A percentile compares a stretch with the other conserved stretches of the same genome.
These are phyloP conservation scores for Dipodomys spectabilis DNA, from an alignment of 2,113 vertebrate species.

Conservation along the genomic window DNA sequence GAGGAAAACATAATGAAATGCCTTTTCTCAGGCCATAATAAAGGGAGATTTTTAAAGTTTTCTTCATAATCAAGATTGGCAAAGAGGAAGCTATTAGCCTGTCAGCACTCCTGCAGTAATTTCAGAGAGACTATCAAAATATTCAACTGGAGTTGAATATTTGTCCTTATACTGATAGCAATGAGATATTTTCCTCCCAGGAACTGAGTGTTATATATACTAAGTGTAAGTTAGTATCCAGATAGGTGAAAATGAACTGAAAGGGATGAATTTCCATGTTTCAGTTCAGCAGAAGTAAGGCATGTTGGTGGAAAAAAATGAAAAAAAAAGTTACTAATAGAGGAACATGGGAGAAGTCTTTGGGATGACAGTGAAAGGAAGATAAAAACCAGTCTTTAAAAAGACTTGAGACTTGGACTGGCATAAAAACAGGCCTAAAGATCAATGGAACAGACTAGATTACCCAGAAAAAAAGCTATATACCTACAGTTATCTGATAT, in stretches of 20 bases:
- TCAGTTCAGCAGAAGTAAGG: not conserved
- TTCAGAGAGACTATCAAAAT: not conserved
- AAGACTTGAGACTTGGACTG: too few species aligned
- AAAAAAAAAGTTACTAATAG: not conserved
- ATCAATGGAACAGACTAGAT: too few species aligned
- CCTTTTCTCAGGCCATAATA: not conserved
- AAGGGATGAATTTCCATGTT: not conserved
- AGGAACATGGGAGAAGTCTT: not conserved
- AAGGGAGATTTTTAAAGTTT: not conserved
- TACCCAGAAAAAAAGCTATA: too few species aligned
- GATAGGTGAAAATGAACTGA: not conserved
- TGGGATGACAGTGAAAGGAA: not conserved
- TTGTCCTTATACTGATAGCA: not conserved
- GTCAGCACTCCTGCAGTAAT: not conserved
- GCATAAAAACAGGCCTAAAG: too few species aligned
- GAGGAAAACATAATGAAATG: not conserved
- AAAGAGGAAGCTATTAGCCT: not conserved
- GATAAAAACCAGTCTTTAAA: not conserved
- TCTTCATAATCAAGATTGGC: not conserved
- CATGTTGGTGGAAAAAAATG: not conserved
- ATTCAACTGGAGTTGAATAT: not conserved
- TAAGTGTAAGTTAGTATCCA: not conserved
- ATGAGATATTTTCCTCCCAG: not conserved
- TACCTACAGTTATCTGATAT: too few species aligned
- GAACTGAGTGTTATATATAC: not conserved